A percentile compares a stretch with the other conserved stretches of the same genome.
Evolutionary conservation across 2,888 invertebrate genomes (phyloP).

Genomic region (Acanthoscelides obtectus): DNA sequence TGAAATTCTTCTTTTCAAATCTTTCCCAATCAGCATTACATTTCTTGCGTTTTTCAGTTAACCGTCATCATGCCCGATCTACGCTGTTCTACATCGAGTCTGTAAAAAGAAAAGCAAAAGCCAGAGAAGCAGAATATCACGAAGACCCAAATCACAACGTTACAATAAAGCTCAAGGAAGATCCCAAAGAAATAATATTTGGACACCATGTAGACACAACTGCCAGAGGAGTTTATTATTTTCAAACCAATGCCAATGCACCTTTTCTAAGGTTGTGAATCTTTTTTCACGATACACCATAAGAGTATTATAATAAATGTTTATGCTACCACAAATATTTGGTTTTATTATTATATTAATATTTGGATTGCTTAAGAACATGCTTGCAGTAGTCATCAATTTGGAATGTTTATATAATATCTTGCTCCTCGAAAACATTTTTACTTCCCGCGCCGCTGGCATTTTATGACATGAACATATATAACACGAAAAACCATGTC

Average conservation of each 20-base stretch:
- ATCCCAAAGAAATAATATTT: conserved; percentile 23
- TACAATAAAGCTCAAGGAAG: conserved; percentile 28
- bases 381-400: no score
- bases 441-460: no score
- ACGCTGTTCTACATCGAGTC: conserved; percentile 49
- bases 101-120: conserved; percentile 40
- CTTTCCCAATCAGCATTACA: no score
- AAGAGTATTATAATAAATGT: neutral
- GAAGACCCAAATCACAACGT: conserved; percentile 39
- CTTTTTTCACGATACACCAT: neutral
- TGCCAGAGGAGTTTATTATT: conserved; percentile 31
- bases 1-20: no score
- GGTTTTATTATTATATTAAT: neutral
- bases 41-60: no score
- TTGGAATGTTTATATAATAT: no score
- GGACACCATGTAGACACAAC: conserved; percentile 26
- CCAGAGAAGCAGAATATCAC: conserved; percentile 40
- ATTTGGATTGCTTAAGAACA: no score
- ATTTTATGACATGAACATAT: no score
- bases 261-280: conserved; percentile 17
- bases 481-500: no score
- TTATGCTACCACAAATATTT: neutral
- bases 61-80: conserved; percentile 49
- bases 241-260: conserved; percentile 22
- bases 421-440: no score